Base-by-base conservation (phyloP, 2,888 invertebrate genomes). In the Isotomurus palustris region DNA sequence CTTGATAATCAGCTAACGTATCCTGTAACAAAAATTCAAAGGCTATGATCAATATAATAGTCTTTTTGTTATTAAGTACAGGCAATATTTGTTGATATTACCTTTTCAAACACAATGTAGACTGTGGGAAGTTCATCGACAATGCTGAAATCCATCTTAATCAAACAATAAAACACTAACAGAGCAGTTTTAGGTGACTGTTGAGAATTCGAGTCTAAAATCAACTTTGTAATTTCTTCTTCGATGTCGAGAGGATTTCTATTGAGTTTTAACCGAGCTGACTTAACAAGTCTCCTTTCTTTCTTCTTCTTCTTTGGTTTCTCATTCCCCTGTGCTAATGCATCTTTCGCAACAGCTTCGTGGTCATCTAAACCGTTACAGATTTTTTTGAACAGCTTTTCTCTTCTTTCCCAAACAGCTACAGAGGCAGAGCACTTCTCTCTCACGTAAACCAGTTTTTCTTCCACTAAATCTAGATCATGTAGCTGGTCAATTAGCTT, bases 71-170 rank as follows among this genome's bases (percentile, higher is more conserved):
- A n/a, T n/a, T n/a, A n/a, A n/a, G n/a, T n/a, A n/a, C n/a, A n/a
- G n/a, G n/a, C n/a, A n/a, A n/a, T n/a, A n/a, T n/a, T n/a, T n/a
- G n/a, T 38, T 44, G 27, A 19, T 12, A 21, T 45, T 49, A 61
- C 61, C 59, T 58, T 56, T 29, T 64, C 64, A 27, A 64, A 56
- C 21, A 61, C 8, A n/a, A 64, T 40, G 41, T 35, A 43, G 2
- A 61, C 28, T n/a, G 44, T 36, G 0, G 64, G 64, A 14, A 51
- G 27, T 10, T 54, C 59, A 29, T 44, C 38, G 5, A 45, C 36
- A 3, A 36, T 51, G 35, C 51, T 58, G 10, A 43, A 6, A 22
- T 64, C 59, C 17, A 61, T 8, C 28, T 61, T 64, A 10, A 58
- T 45, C 1, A 55, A 35, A 2, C 54, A 4, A 12, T 35, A 36